A percentile compares a stretch with the other conserved stretches of the same genome.
Conservation (phyloP, 2,113 vertebrate genomes). For the Thalassarche chlororhynchos region DNA sequence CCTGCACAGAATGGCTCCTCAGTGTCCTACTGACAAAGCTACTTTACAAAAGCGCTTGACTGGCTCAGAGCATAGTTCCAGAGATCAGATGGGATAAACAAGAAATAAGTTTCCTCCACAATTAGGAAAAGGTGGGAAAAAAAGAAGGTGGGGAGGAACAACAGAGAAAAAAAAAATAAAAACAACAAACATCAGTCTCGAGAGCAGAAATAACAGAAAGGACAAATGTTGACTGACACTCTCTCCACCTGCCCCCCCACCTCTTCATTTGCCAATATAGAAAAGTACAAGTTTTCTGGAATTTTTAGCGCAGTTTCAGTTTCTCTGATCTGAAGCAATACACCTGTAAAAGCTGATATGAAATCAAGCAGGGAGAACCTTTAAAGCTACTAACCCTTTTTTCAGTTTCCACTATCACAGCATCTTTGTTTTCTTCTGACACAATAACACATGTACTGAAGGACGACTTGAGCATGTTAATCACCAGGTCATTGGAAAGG, state of each 20-base stretch:
- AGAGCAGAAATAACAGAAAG: not conserved
- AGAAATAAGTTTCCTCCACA: not conserved
- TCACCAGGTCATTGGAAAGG: slow-evolving; percentile 94
- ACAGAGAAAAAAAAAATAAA: not conserved
- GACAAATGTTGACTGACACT: not conserved
- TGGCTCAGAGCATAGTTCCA: not conserved
- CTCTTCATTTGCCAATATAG: not conserved
- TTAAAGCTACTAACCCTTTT: slow-evolving; percentile 77
- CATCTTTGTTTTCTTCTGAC: slow-evolving; percentile 91
- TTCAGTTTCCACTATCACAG: slow-evolving; percentile 90
- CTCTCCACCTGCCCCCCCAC: not conserved
- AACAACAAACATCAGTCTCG: not conserved
- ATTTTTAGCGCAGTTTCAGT: not conserved
- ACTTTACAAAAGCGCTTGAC: not conserved
- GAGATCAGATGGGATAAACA: not conserved
- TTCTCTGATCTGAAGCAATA: not conserved
- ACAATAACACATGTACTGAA: slow-evolving; percentile 93
- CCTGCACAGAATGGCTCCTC: not conserved
- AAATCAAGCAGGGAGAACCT: not conserved
- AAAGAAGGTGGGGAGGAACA: not conserved
- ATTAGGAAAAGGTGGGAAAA: not conserved
- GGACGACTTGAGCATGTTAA: slow-evolving; percentile 96
- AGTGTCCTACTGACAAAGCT: not conserved
- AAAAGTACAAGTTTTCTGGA: not conserved
- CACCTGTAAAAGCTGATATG: not conserved